Percentiles rank a stretch among this genome's conserved stretches.
Conservation (phyloP, 2,888 invertebrate species). For the Lycocerus yunnanus region DNA sequence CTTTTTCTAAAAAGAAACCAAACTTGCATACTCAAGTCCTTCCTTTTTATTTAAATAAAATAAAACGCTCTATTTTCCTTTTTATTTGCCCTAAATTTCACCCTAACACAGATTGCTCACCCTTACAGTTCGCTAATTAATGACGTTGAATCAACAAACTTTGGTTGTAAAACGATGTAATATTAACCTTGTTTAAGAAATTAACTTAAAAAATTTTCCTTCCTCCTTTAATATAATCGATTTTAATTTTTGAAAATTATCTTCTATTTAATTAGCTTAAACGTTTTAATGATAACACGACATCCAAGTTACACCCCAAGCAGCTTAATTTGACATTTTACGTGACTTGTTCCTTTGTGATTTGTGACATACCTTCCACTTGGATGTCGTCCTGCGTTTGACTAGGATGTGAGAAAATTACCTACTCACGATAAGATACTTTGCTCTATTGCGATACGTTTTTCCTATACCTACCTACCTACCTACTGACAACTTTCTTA, state of each 20-base stretch:
- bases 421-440: neutral
- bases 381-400: neutral
- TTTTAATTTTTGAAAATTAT: neutral
- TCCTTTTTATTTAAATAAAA: neutral
- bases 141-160: constrained; percentile 1
- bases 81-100: constrained; percentile 4
- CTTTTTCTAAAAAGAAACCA: neutral
- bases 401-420: neutral
- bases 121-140: constrained; percentile 2
- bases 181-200: constrained; percentile 2
- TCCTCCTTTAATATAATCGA: neutral
- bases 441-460: neutral
- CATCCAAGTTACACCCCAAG: neutral
- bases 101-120: constrained; percentile 1
- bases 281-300: neutral
- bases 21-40: neutral
- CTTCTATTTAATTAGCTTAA: neutral
- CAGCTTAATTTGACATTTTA: neutral
- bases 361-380: neutral
- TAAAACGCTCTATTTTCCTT: neutral
- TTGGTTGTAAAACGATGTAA: neutral
- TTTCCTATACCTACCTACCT: too few relatives aligned
- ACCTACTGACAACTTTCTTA: too few relatives aligned
- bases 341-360: neutral
- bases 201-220: neutral